Conservation (phyloP, 2,888 invertebrate species). For the Sepiola atlantica region DNA sequence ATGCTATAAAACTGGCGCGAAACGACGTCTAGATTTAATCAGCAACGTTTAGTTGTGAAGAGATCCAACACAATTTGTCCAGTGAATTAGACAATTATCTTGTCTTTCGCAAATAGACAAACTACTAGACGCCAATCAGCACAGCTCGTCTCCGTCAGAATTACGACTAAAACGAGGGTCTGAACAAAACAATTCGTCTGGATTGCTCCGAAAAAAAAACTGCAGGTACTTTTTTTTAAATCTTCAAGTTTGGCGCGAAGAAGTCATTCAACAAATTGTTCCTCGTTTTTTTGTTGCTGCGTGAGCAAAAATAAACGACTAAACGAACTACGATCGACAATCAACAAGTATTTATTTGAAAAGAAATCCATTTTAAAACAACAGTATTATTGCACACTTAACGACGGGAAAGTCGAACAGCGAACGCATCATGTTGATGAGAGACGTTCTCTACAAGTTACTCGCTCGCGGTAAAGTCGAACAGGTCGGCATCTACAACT, state of each 20-base stretch:
- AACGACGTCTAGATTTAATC: neutral
- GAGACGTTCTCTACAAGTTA: conserved; percentile 32
- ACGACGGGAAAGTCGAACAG: neutral
- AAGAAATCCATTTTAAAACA: neutral
- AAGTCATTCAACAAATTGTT: neutral
- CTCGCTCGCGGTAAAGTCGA: conserved; percentile 41
- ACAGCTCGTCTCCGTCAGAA: neutral
- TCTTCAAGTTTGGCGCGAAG: neutral
- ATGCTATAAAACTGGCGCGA: neutral
- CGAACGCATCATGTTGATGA: conserved; percentile 1
- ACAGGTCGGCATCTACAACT: conserved; percentile 37
- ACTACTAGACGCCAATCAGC: neutral
- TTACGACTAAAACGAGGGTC: neutral
- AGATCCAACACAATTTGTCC: neutral
- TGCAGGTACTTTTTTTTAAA: no score
- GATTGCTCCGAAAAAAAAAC: neutral
- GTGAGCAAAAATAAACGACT: neutral
- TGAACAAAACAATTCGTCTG: neutral
- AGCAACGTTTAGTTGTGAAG: neutral
- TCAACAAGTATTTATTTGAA: neutral
- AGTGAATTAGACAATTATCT: neutral
- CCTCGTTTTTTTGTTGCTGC: neutral
- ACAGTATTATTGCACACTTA: neutral
- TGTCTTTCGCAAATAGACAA: neutral
- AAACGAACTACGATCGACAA: neutral